Evolutionary conservation across 2,888 invertebrate species (phyloP).

Genomic region (Macaria notata): DNA sequence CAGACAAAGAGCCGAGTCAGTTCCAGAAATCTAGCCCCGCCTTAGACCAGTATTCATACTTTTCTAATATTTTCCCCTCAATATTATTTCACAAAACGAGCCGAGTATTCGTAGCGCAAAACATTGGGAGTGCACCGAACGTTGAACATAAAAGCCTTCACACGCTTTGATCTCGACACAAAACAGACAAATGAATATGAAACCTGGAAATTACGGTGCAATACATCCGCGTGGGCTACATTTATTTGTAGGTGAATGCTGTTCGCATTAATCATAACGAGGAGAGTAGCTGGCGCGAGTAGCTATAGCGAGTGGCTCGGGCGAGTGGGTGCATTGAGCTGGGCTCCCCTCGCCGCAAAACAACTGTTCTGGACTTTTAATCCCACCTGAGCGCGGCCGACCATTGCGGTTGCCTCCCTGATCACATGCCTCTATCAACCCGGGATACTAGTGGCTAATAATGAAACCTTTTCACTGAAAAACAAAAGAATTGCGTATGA

Average conservation of each 20-base stretch:
- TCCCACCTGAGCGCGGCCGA: conserved; percentile 60
- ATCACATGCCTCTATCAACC: conserved; percentile 43
- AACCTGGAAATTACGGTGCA: conserved; percentile 61
- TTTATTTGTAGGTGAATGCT: conserved; percentile 62
- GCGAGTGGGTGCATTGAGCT: conserved; percentile 58
- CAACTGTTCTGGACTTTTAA: conserved; percentile 74
- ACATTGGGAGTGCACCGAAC: conserved; percentile 26
- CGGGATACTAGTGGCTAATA: conserved; percentile 13
- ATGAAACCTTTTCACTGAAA: neutral
- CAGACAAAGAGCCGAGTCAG: no score
- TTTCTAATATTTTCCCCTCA: no score
- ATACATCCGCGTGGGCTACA: conserved; percentile 51
- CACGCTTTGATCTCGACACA: conserved; percentile 54
- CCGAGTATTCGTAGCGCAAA: conserved; percentile 7
- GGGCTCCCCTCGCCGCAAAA: conserved; percentile 53
- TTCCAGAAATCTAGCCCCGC: no score
- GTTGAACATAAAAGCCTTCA: conserved; percentile 40
- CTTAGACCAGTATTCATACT: neutral
- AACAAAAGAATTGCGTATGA: neutral
- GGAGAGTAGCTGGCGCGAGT: conserved; percentile 41
- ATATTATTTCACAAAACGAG: neutral
- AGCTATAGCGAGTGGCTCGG: conserved; percentile 26
- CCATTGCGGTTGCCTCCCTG: conserved; percentile 47
- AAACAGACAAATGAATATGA: conserved; percentile 63
- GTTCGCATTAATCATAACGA: conserved; percentile 68